Evolutionary conservation across 2,888 invertebrate genomes (phyloP).

Genomic region (Cylindroiulus punctatus): DNA sequence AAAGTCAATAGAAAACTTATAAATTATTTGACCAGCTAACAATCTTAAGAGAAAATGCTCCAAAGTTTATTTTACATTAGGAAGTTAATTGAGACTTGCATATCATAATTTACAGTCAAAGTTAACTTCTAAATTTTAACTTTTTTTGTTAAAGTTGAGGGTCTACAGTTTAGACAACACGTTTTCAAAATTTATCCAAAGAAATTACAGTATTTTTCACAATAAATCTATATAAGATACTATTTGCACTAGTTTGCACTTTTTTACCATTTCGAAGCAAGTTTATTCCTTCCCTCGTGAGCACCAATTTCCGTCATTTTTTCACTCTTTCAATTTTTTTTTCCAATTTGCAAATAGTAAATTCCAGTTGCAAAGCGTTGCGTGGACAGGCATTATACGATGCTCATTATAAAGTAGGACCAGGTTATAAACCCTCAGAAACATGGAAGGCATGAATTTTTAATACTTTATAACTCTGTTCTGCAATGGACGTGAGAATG

Average conservation of each 20-base stretch:
- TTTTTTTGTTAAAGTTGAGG: too few relatives aligned
- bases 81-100: too few relatives aligned
- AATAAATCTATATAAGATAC: neutral
- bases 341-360: neutral
- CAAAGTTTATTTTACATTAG: too few relatives aligned
- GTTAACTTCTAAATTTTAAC: too few relatives aligned
- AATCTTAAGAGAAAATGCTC: too few relatives aligned
- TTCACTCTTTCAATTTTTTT: neutral
- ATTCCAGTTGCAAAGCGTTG: conserved; percentile 19
- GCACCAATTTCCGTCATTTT: neutral
- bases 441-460: conserved; percentile 19
- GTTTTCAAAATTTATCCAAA: neutral
- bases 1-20: too few relatives aligned
- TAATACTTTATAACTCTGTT: conserved; percentile 6
- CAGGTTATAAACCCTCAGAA: conserved; percentile 28
- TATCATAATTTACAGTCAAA: too few relatives aligned
- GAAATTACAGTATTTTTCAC: neutral
- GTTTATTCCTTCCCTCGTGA: neutral
- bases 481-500: conserved; percentile 19
- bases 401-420: conserved; percentile 16
- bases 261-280: neutral
- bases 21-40: too few relatives aligned
- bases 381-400: conserved; percentile 30
- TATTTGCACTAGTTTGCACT: neutral
- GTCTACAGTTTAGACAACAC: too few relatives aligned